phyloP scores from a whole-genome alignment of 2,797 vertebrate species.

The Pangasius larnaudii region DNA sequence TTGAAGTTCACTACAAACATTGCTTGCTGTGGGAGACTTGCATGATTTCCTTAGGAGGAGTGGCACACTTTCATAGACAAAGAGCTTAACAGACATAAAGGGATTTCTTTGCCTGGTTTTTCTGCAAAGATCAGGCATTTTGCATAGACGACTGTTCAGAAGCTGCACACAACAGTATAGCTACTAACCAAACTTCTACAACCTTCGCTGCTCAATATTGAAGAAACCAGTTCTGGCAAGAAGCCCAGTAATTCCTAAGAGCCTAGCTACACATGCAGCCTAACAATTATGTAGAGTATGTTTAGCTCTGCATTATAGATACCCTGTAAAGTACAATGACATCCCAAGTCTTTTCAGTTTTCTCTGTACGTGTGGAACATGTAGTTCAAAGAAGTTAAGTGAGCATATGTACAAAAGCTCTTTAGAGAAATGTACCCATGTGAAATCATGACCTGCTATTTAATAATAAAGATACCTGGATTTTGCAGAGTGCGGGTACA shows the following conservation, averaged over 20 bases:
- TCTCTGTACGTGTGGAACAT: not conserved
- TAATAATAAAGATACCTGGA: not conserved
- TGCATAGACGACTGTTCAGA: not conserved
- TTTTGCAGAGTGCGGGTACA: not conserved
- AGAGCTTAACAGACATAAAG: slow-evolving; percentile 13
- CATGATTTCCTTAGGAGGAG: slow-evolving; percentile 22
- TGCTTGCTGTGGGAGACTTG: slow-evolving; percentile 19
- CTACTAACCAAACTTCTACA: not conserved
- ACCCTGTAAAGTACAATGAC: slow-evolving; percentile 15
- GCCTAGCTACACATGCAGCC: slow-evolving; percentile 2
- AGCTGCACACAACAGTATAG: not conserved
- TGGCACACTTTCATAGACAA: slow-evolving; percentile 22
- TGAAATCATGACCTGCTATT: not conserved
- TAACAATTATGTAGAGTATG: slow-evolving; percentile 17
- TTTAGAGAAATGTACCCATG: not conserved
- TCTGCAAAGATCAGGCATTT: slow-evolving; percentile 3
- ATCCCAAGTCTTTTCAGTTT: not conserved
- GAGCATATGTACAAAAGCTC: not conserved
- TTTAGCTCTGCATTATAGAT: slow-evolving; percentile 5
- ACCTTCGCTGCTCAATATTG: slow-evolving; percentile 1
- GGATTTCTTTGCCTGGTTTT: not conserved
- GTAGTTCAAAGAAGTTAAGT: not conserved
- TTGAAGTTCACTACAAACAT: slow-evolving; percentile 32
- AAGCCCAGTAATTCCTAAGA: slow-evolving; percentile 31
- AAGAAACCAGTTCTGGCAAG: slow-evolving; percentile 18